Conservation (phyloP, 2,113 vertebrate species). For the Nyctibius bracteatus region DNA sequence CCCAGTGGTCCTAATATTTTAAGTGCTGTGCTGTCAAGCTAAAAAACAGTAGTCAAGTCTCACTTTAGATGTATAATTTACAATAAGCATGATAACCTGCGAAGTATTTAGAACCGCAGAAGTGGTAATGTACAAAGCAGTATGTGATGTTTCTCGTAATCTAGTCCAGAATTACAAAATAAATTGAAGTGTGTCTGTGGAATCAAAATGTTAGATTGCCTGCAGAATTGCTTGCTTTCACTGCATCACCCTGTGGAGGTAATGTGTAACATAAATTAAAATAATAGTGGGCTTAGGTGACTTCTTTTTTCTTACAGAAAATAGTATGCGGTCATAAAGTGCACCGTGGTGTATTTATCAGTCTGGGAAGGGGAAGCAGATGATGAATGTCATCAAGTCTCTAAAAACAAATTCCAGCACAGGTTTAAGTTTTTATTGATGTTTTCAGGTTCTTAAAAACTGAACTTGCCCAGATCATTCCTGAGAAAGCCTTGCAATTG, state of each 20-base stretch:
- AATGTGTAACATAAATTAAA: neutral
- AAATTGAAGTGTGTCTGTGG: neutral
- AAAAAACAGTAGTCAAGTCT: neutral
- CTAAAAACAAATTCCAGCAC: neutral
- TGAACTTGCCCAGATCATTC: neutral
- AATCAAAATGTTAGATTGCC: neutral
- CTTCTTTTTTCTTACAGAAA: neutral
- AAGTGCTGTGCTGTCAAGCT: neutral
- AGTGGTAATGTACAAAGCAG: neutral
- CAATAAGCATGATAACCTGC: neutral
- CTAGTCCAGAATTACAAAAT: neutral
- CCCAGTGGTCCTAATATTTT: neutral
- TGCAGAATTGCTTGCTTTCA: neutral
- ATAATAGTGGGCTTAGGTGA: neutral
- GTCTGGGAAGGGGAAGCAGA: neutral
- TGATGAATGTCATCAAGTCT: neutral
- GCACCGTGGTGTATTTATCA: slow-evolving; percentile 5
- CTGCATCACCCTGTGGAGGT: neutral
- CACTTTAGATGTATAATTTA: neutral
- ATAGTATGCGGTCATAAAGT: neutral
- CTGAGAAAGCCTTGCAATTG: neutral
- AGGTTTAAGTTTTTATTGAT: neutral
- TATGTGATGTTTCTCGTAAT: neutral
- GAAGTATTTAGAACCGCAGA: neutral
- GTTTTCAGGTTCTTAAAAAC: neutral